Base-by-base conservation (phyloP, 2,797 vertebrate genomes). In the Telmatherina bonti region DNA sequence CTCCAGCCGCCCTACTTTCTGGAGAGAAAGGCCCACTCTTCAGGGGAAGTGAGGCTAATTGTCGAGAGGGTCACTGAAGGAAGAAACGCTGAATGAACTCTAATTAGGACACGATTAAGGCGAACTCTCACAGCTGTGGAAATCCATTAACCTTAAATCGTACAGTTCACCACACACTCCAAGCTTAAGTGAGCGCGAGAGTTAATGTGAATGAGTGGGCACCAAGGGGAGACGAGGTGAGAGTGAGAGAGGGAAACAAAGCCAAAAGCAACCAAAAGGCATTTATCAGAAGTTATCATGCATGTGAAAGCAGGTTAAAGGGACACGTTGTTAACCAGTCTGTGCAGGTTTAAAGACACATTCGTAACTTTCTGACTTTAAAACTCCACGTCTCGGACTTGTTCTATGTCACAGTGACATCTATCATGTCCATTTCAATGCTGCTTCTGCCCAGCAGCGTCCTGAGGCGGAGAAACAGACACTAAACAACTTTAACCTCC, bases 111-210 rank as follows among this genome's bases (percentile, higher is more conserved):
- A 33, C 59, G 83, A 85, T 89, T 85, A 84, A 38, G 71, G 78
- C 57, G 9, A 75, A 78, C 43, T 85, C 79, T 82, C 76, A 74
- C 81, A 81, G 84, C 86, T 85, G 85, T 85, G 80, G 73, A 87
- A 88, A 87, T 79, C 76, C 77, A 91, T 91, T 90, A 91, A 89
- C 90, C 90, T 89, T 85, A 85, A 84, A 89, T 85, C 55, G 62
- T 58, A 76, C 76, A 73, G 88, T 89, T 87, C 86, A 87, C 84
- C 80, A 69, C 68, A 78, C 82, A 60, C 79, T 64, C 2, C 65
- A 76, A 68, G 72, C 70, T 61, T 10, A 43, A n/a, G 58, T 11
- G 63, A 38, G 54, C 27, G 55, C 30, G 62, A 36, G 51, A 56
- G 55, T 29, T 55, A 53, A 62, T n/a, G 55, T 29, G 74, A 70